A percentile compares a stretch with the other conserved stretches of the same genome.
Conservation (phyloP, 2,888 invertebrate species). For the Anthophora plumipes region DNA sequence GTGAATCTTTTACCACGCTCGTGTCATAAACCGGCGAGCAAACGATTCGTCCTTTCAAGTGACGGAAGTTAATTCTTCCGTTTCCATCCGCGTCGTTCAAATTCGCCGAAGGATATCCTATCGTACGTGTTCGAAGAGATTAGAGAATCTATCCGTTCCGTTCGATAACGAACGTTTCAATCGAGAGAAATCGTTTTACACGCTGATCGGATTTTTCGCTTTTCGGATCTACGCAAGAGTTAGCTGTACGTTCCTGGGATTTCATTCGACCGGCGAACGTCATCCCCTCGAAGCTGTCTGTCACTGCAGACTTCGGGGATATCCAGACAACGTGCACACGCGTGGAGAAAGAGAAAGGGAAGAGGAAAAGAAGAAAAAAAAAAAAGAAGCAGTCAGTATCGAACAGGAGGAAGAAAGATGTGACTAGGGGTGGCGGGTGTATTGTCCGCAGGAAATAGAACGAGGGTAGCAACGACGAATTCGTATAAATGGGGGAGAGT, state of each 20-base stretch:
- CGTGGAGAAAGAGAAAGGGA: constrained; percentile 17
- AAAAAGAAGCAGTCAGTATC: neutral
- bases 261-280: constrained; percentile 65
- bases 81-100: neutral
- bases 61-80: constrained; percentile 32
- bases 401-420: too few species aligned
- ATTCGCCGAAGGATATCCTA: neutral
- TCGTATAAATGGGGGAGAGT: constrained; percentile 60
- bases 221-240: constrained; percentile 36
- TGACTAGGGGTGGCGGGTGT: constrained; percentile 22
- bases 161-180: constrained; percentile 30
- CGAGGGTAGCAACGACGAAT: constrained; percentile 59
- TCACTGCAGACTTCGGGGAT: constrained; percentile 73
- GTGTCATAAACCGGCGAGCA: too few species aligned
- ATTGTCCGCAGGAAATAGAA: constrained; percentile 77
- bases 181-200: constrained; percentile 37
- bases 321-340: constrained; percentile 57
- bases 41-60: neutral
- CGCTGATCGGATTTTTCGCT: constrained; percentile 35
- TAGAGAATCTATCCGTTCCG: constrained; percentile 14
- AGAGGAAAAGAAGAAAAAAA: too few species aligned
- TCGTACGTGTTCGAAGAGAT: constrained; percentile 26
- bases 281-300: constrained; percentile 77
- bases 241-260: constrained; percentile 67
- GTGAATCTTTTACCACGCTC: too few species aligned